phyloP scores from a whole-genome alignment of 2,113 vertebrate genomes.

The Entelurus aequoreus region DNA sequence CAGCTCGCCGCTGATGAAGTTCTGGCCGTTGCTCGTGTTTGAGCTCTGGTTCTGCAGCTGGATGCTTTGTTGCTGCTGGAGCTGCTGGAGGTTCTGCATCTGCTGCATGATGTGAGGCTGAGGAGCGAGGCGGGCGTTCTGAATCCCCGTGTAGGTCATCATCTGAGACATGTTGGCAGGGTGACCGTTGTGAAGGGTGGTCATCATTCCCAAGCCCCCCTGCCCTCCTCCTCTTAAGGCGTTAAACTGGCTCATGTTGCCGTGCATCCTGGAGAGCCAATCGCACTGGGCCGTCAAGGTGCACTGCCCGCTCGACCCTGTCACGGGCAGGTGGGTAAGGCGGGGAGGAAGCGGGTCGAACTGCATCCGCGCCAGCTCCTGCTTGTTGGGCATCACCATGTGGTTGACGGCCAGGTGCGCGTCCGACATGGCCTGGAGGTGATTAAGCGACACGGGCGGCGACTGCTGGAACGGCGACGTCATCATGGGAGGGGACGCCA shows the following conservation, averaged over 20 bases:
- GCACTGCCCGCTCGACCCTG: conserved; percentile 60
- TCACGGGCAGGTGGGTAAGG: conserved; percentile 85
- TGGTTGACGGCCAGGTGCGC: conserved; percentile 81
- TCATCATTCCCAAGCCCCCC: conserved; percentile 72
- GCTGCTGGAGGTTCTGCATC: conserved; percentile 67
- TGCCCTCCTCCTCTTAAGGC: conserved; percentile 75
- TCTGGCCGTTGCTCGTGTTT: conserved; percentile 64
- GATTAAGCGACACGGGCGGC: conserved; percentile 81
- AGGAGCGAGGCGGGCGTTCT: conserved; percentile 70
- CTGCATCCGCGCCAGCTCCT: conserved; percentile 82
- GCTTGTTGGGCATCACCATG: conserved; percentile 83
- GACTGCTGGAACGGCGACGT: conserved; percentile 91
- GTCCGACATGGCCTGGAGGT: conserved; percentile 86
- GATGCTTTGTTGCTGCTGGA: conserved; percentile 65
- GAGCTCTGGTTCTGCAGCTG: conserved; percentile 77
- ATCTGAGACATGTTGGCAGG: conserved; percentile 80
- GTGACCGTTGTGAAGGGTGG: conserved; percentile 76
- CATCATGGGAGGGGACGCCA: conserved; percentile 88
- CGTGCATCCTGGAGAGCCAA: conserved; percentile 85
- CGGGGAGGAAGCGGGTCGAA: conserved; percentile 84
- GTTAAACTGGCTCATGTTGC: conserved; percentile 80
- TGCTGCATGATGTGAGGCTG: conserved; percentile 82
- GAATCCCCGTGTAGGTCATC: conserved; percentile 85
- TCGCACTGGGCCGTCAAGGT: conserved; percentile 83
- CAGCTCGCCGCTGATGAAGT: conserved; percentile 81